Percentiles rank a stretch among this genome's conserved stretches.
These are phyloP conservation scores for Protosalanx chinensis DNA, from an alignment of 2,797 vertebrate species.

Conservation along the genomic window DNA sequence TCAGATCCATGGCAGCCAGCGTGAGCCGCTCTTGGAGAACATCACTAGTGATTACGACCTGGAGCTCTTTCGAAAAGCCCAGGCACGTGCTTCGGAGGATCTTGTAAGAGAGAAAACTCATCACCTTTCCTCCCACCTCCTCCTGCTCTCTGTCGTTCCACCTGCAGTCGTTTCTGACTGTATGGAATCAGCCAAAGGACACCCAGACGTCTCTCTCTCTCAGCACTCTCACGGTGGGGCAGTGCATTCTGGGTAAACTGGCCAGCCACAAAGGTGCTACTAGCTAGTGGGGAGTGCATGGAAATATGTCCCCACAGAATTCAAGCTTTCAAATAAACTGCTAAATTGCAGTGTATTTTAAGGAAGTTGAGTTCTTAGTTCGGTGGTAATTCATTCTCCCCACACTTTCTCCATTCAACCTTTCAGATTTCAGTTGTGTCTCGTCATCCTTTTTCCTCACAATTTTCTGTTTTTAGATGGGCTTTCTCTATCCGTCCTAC, in stretches of 20 bases:
- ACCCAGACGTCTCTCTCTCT: neutral
- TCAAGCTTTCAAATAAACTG: neutral
- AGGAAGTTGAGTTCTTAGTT: neutral
- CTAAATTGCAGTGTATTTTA: neutral
- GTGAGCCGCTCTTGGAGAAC: conserved; percentile 93
- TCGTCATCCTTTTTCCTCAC: neutral
- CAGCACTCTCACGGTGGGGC: neutral
- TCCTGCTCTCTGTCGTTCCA: neutral
- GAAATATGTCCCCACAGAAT: neutral
- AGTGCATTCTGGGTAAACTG: conserved; percentile 9
- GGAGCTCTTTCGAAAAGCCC: conserved; percentile 95
- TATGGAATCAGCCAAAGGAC: neutral
- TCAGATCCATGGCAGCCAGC: conserved; percentile 81
- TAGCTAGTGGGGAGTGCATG: neutral
- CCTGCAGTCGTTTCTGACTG: conserved; percentile 4
- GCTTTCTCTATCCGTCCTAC: neutral
- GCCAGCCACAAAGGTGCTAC: neutral
- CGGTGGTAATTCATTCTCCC: neutral
- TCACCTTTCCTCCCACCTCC: conserved; percentile 43
- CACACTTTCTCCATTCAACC: neutral
- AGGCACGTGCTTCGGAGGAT: conserved; percentile 93
- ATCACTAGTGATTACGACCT: conserved; percentile 97
- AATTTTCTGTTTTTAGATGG: neutral
- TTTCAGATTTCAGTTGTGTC: neutral
- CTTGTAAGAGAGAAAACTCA: conserved; percentile 87